Percentiles rank a stretch among this genome's conserved stretches.
Evolutionary conservation across 1,140 invertebrate genomes (phyloP).

Genomic region (Leptopilina boulardi): DNA sequence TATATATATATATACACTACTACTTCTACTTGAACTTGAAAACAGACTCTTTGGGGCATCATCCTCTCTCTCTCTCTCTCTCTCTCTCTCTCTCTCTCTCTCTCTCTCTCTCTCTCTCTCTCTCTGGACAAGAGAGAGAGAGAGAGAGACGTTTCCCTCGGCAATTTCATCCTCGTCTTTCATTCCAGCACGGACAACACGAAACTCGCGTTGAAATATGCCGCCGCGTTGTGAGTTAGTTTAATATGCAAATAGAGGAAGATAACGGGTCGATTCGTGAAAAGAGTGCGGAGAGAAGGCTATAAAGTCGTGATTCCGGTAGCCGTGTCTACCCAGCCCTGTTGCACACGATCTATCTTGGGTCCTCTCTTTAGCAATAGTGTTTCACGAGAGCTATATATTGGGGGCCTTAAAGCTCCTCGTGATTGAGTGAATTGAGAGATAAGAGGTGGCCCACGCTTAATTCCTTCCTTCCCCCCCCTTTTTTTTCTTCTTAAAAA

Average conservation of each 20-base stretch:
- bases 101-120: no score
- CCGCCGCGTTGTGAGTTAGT: constrained; percentile 75
- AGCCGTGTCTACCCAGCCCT: constrained; percentile 68
- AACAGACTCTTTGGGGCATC: no score
- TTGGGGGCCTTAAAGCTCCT: no score
- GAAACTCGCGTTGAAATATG: constrained; percentile 70
- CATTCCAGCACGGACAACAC: constrained; percentile 48
- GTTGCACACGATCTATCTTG: constrained; percentile 49
- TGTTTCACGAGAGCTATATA: no score
- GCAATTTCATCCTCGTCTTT: constrained; percentile 48
- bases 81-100: no score
- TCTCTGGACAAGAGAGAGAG: no score
- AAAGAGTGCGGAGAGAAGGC: constrained; percentile 66
- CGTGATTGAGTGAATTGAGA: constrained; percentile 68
- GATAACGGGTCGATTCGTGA: constrained; percentile 73
- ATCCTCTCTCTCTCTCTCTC: constrained; percentile 41
- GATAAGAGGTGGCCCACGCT: constrained; percentile 69
- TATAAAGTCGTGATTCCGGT: constrained; percentile 74
- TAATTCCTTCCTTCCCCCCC: constrained; percentile 48
- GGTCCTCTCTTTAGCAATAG: constrained; percentile 45
- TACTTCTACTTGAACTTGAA: no score
- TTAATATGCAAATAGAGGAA: constrained; percentile 75
- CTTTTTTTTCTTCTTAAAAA: no score
- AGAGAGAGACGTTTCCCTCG: constrained; percentile 38
- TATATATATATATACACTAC: no score